Evolutionary conservation across 37 sponge, comb jelly and placozoan genomes (phyloP).

Genomic region (Haliclona indistincta): DNA sequence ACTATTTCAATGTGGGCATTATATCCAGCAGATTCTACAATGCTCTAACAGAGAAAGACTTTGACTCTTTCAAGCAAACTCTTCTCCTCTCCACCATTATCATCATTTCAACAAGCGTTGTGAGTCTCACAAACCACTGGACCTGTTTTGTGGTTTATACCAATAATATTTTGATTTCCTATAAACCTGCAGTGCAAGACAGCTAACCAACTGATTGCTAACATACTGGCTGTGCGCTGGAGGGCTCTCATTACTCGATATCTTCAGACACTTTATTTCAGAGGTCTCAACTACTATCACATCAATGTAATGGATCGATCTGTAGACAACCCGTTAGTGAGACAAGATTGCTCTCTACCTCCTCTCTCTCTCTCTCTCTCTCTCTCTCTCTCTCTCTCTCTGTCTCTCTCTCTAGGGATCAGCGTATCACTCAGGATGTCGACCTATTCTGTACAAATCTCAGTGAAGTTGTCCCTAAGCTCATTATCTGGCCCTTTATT

Average conservation of each 20-base stretch:
- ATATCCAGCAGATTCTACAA: slow-evolving; percentile 82
- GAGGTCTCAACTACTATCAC: slow-evolving; percentile 51
- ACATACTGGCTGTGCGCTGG: slow-evolving; percentile 73
- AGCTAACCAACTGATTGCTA: slow-evolving; percentile 44
- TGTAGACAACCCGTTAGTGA: slow-evolving; percentile 83
- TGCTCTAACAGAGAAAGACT: slow-evolving; percentile 49
- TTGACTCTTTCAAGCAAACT: slow-evolving; percentile 50
- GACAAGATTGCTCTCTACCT: not conserved
- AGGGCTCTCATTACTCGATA: slow-evolving; percentile 45
- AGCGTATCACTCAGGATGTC: slow-evolving; percentile 93
- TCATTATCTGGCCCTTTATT: slow-evolving; percentile 70
- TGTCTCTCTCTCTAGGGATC: slow-evolving; percentile 64
- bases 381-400: not conserved
- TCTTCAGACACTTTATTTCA: slow-evolving; percentile 67
- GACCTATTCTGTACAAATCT: slow-evolving; percentile 72
- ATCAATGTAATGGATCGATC: slow-evolving; percentile 46
- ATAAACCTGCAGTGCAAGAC: slow-evolving; percentile 67
- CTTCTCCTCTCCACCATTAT: slow-evolving; percentile 62
- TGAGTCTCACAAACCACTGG: slow-evolving; percentile 32
- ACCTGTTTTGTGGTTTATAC: slow-evolving; percentile 9
- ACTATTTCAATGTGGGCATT: slow-evolving; percentile 77
- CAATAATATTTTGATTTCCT: slow-evolving; percentile 28
- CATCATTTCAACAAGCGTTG: slow-evolving; percentile 62
- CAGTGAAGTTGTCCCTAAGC: slow-evolving; percentile 61
- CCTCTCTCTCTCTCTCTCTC: not conserved